A percentile compares a stretch with the other conserved stretches of the same genome.
Evolutionary conservation across 2,113 vertebrate species (phyloP).

Genomic region (Megalops atlanticus): DNA sequence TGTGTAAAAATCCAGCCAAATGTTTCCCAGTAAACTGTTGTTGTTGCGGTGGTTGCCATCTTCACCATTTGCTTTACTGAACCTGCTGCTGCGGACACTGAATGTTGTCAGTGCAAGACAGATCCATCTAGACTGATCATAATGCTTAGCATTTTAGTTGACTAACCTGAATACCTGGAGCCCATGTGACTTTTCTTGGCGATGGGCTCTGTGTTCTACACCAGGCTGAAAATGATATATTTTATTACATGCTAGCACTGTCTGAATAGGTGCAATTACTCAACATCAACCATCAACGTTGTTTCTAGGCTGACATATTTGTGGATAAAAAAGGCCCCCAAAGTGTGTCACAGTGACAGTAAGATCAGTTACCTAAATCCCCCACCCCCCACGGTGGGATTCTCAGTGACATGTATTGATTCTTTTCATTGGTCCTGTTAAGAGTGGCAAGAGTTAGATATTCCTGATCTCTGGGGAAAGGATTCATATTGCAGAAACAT

Average conservation of each 20-base stretch:
- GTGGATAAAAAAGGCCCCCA: not conserved
- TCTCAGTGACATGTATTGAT: constrained; percentile 22
- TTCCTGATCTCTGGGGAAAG: constrained; percentile 12
- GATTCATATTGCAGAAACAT: constrained; percentile 18
- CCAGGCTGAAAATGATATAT: not conserved
- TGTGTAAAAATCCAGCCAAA: not conserved
- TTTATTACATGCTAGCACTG: not conserved
- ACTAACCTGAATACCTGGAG: not conserved
- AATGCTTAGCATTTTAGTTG: too few species aligned
- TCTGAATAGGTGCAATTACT: not conserved
- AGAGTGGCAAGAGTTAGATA: constrained; percentile 7
- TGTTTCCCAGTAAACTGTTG: not conserved
- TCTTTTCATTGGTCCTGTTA: constrained; percentile 20
- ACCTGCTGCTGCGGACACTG: not conserved
- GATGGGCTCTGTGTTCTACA: not conserved
- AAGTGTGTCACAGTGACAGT: constrained; percentile 4
- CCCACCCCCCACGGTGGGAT: not conserved
- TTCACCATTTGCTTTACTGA: not conserved
- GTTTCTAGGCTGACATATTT: constrained; percentile 4
- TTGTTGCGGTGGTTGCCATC: not conserved
- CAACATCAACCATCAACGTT: not conserved
- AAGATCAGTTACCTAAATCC: constrained; percentile 22
- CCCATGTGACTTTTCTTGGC: not conserved
- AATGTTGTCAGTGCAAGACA: not conserved
- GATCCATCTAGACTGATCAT: not conserved